A percentile compares a stretch with the other conserved stretches of the same genome.
These are phyloP conservation scores for Sitobion miscanthi DNA, from an alignment of 1,140 invertebrate species.

Conservation along the genomic window DNA sequence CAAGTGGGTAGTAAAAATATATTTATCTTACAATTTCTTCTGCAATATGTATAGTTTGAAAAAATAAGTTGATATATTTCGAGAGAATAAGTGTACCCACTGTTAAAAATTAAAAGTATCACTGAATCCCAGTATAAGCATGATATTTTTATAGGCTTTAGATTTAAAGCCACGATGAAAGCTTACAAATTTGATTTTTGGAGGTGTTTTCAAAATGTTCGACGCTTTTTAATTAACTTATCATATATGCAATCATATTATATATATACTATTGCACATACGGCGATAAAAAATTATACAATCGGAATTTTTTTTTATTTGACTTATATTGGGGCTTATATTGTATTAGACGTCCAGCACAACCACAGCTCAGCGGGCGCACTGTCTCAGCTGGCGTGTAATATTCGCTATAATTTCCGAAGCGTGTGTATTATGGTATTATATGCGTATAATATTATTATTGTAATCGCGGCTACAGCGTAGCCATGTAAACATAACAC, in stretches of 20 bases:
- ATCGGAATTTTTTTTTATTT: no score
- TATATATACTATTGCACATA: no score
- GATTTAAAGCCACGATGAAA: not conserved
- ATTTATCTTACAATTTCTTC: no score
- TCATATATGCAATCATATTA: no score
- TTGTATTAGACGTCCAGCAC: not conserved
- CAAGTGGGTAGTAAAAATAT: no score
- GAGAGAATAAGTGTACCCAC: not conserved
- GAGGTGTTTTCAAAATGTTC: no score
- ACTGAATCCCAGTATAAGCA: not conserved
- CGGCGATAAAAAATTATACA: no score
- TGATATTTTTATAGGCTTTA: no score
- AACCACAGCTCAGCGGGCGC: not conserved
- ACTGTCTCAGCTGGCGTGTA: not conserved
- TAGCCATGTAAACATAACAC: not conserved
- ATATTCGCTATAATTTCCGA: not conserved
- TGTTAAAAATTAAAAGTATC: not conserved
- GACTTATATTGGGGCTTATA: not conserved
- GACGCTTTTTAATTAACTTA: not conserved
- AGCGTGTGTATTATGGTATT: not conserved
- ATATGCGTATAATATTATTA: not conserved
- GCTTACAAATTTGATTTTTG: not conserved
- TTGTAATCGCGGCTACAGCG: not conserved
- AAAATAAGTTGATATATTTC: not conserved
- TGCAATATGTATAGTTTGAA: not conserved